Evolutionary conservation across 2,888 invertebrate species (phyloP).

Genomic region (Stomorhina lunata): DNA sequence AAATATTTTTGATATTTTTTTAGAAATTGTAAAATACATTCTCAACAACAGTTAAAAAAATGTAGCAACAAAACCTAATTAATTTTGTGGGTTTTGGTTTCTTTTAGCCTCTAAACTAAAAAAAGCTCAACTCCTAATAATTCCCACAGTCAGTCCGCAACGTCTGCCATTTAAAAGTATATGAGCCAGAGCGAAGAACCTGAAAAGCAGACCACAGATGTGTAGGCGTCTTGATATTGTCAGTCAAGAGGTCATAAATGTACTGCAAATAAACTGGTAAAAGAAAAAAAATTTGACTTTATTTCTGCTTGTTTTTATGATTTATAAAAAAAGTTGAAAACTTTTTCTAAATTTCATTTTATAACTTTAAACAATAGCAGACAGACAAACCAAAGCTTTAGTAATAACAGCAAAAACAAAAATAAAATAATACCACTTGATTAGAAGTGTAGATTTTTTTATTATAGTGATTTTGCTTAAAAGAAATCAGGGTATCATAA

Average conservation of each 20-base stretch:
- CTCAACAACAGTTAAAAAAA: constrained; percentile 2
- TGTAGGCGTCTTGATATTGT: constrained; percentile 77
- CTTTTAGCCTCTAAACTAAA: neutral
- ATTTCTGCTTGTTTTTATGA: constrained; percentile 26
- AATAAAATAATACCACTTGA: no score
- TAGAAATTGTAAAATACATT: constrained; percentile 11
- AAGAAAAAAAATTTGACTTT: constrained; percentile 42
- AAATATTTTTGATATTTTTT: constrained; percentile 18
- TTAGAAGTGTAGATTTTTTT: constrained; percentile 28
- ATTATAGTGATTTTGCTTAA: neutral
- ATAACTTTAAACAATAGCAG: neutral
- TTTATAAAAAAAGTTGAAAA: constrained; percentile 4
- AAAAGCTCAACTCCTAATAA: constrained; percentile 5
- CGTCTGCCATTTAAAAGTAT: neutral
- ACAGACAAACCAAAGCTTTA: neutral
- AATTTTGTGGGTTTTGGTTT: constrained; percentile 38
- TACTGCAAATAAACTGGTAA: constrained; percentile 32
- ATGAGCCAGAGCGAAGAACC: neutral
- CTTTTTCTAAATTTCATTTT: neutral
- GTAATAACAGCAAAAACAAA: neutral
- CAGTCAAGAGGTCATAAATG: constrained; percentile 76
- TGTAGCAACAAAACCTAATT: constrained; percentile 52
- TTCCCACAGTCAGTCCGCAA: constrained; percentile 45
- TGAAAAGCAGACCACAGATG: constrained; percentile 67
- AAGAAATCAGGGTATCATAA: constrained; percentile 47